A percentile compares a stretch with the other conserved stretches of the same genome.
Evolutionary conservation across 2,888 invertebrate genomes (phyloP).

Genomic region (Dynastes maya): DNA sequence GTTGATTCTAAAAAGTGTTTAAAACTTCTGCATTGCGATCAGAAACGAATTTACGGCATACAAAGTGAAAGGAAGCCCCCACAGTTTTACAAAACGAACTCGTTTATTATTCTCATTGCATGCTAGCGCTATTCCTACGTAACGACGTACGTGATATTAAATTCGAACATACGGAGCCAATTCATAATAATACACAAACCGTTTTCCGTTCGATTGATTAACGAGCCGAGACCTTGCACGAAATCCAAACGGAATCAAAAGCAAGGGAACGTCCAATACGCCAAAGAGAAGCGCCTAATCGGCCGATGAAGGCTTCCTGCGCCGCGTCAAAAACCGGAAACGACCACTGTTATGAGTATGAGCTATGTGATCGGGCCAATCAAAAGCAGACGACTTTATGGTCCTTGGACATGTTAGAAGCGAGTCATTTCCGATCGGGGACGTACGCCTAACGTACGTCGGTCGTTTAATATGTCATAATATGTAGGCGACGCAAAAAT

Average conservation of each 20-base stretch:
- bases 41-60: too few relatives aligned
- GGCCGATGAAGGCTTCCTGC: constrained; percentile 66
- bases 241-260: neutral
- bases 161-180: neutral
- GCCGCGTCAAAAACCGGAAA: constrained; percentile 60
- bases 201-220: constrained; percentile 37
- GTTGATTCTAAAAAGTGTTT: too few relatives aligned
- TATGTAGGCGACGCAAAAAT: constrained; percentile 47
- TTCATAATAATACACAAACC: constrained; percentile 27
- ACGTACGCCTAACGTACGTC: constrained; percentile 20
- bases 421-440: constrained; percentile 16
- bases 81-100: neutral
- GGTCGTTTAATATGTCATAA: constrained; percentile 44
- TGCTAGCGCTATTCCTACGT: constrained; percentile 47
- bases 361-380: constrained; percentile 60
- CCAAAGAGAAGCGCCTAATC: constrained; percentile 67
- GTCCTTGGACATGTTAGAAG: constrained; percentile 58
- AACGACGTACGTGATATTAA: too few relatives aligned
- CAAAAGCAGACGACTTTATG: constrained; percentile 23
- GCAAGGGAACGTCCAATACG: neutral
- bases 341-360: constrained; percentile 56
- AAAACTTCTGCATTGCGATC: too few relatives aligned
- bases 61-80: too few relatives aligned
- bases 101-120: constrained; percentile 64
- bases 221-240: constrained; percentile 25